phyloP scores from a whole-genome alignment of 1,140 invertebrate species.

The Caenorhabditis inopinata region DNA sequence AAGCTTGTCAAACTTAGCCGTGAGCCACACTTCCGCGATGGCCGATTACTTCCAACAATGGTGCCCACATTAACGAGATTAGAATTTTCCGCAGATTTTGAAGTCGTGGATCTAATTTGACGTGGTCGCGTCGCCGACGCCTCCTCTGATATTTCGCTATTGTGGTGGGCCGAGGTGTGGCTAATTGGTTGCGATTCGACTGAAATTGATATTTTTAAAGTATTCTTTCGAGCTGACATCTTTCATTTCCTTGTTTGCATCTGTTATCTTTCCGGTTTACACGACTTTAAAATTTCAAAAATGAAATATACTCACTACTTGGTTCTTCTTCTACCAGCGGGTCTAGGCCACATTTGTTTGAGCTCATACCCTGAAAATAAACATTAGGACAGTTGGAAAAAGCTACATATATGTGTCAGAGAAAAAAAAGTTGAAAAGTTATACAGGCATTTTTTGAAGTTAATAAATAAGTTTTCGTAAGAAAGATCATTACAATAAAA shows the following conservation, averaged over 20 bases:
- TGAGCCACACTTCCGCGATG: slow-evolving; percentile 28
- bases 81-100: neutral
- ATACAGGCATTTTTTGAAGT: too few species aligned
- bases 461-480: too few species aligned
- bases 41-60: neutral
- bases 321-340: slow-evolving; percentile 25
- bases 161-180: slow-evolving; percentile 6
- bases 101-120: slow-evolving; percentile 2
- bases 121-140: slow-evolving; percentile 19
- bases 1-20: slow-evolving; percentile 37
- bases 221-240: neutral
- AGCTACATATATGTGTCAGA: too few species aligned
- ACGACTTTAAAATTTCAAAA: neutral
- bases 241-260: neutral
- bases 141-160: slow-evolving; percentile 23
- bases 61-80: neutral
- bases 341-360: slow-evolving; percentile 5
- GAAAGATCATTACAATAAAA: too few species aligned
- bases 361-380: slow-evolving; percentile 2
- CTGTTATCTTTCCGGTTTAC: neutral
- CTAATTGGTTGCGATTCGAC: slow-evolving; percentile 5
- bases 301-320: slow-evolving; percentile 17
- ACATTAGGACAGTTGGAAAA: too few species aligned
- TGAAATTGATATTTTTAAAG: slow-evolving; percentile 8
- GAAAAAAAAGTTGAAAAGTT: too few species aligned